A percentile compares a stretch with the other conserved stretches of the same genome.
These are phyloP conservation scores for Apogon hyalosoma DNA, from an alignment of 2,797 vertebrate species.

Conservation along the genomic window DNA sequence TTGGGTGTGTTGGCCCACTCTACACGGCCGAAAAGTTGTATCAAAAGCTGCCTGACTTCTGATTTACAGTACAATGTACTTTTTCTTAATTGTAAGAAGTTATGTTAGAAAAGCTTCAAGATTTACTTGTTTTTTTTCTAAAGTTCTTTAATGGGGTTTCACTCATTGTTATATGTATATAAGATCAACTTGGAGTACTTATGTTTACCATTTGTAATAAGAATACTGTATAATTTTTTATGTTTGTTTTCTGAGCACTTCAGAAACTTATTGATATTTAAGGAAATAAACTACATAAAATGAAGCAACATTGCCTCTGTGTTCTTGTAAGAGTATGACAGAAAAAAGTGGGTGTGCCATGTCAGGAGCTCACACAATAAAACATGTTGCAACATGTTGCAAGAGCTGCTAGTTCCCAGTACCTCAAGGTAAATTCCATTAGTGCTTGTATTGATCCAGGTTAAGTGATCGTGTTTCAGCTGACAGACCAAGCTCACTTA, in stretches of 20 bases:
- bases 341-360: slow-evolving; percentile 70
- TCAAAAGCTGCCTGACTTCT: slow-evolving; percentile 83
- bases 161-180: slow-evolving; percentile 99
- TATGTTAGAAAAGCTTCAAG: slow-evolving; percentile 92
- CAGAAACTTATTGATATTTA: slow-evolving; percentile 95
- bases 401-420: slow-evolving; percentile 68
- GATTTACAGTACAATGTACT: slow-evolving; percentile 92
- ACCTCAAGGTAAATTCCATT: slow-evolving; percentile 80
- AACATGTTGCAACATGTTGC: slow-evolving; percentile 83
- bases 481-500: slow-evolving; percentile 45
- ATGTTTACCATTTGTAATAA: slow-evolving; percentile 99
- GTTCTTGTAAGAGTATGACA: slow-evolving; percentile 58
- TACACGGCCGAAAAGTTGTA: slow-evolving; percentile 72
- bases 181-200: slow-evolving; percentile 96
- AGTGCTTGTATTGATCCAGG: slow-evolving; percentile 68
- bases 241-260: slow-evolving; percentile 93
- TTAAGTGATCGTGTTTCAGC: slow-evolving; percentile 67
- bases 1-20: slow-evolving; percentile 73
- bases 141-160: slow-evolving; percentile 95
- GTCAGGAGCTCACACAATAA: slow-evolving; percentile 72
- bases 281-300: slow-evolving; percentile 93
- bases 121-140: slow-evolving; percentile 93
- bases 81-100: slow-evolving; percentile 93
- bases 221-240: slow-evolving; percentile 94
- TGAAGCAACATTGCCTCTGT: slow-evolving; percentile 70